Conservation (phyloP, 2,888 invertebrate species). For the Conomelus anceps region DNA sequence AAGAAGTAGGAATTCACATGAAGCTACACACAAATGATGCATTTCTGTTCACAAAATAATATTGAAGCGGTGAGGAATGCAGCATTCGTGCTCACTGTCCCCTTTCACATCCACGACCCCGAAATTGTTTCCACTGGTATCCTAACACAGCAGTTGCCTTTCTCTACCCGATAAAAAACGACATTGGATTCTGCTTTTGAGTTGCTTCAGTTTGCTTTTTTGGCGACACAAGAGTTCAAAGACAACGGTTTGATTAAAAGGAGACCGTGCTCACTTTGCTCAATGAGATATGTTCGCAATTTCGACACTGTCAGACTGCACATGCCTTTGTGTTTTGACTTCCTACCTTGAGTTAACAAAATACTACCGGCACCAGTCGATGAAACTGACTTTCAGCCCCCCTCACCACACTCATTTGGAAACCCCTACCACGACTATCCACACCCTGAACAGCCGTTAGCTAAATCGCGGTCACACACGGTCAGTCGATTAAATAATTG, state of each 20-base stretch:
- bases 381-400: neutral
- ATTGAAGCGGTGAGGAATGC: neutral
- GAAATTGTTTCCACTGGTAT: neutral
- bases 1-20: neutral
- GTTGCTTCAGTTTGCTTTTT: neutral
- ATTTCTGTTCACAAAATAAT: neutral
- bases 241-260: neutral
- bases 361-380: neutral
- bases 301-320: neutral
- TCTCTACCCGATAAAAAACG: neutral
- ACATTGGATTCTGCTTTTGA: neutral
- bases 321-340: neutral
- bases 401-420: neutral
- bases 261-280: neutral
- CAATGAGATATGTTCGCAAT: neutral
- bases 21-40: neutral
- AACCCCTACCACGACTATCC: neutral
- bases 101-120: neutral
- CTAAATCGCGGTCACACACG: neutral
- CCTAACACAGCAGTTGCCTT: neutral
- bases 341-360: neutral
- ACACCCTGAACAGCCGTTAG: neutral
- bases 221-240: neutral
- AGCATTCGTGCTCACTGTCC: neutral
- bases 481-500: neutral